phyloP scores from a whole-genome alignment of 1,140 invertebrate genomes.

The Scylla paramamosain region DNA sequence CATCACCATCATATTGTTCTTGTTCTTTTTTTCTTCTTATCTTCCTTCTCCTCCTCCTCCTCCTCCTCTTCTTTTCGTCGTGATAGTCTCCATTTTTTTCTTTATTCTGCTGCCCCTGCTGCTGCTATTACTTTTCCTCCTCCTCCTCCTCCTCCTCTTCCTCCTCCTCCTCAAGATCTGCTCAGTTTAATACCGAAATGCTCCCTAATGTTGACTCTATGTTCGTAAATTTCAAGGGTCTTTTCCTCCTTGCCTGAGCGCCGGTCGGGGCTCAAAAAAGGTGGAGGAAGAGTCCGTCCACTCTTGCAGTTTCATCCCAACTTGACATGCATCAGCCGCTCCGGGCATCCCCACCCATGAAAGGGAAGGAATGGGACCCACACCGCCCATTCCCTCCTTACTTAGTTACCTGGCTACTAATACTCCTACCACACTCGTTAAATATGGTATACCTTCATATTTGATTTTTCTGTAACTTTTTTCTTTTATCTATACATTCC shows the following conservation, averaged over 20 bases:
- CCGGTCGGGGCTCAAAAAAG: neutral
- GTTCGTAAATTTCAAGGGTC: slow-evolving; percentile 14
- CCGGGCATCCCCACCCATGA: neutral
- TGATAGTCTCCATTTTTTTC: neutral
- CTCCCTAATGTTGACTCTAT: slow-evolving; percentile 22
- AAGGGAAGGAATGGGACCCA: neutral
- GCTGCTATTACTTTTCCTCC: neutral
- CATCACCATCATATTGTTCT: neutral
- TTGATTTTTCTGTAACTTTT: no score
- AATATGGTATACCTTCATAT: no score
- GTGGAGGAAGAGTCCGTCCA: neutral
- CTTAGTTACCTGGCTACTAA: neutral
- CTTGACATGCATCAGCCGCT: neutral
- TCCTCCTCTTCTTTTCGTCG: neutral
- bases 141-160: neutral
- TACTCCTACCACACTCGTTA: neutral
- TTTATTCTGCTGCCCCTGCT: neutral
- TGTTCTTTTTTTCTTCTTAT: neutral
- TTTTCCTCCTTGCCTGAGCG: slow-evolving; percentile 8
- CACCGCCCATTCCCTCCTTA: neutral
- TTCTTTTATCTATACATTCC: no score
- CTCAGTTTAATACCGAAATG: slow-evolving; percentile 14
- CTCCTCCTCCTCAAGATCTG: neutral
- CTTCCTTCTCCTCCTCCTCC: neutral
- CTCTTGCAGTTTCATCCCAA: neutral